phyloP scores from a whole-genome alignment of 2,113 vertebrate genomes.

The Microcebus jonahi region DNA sequence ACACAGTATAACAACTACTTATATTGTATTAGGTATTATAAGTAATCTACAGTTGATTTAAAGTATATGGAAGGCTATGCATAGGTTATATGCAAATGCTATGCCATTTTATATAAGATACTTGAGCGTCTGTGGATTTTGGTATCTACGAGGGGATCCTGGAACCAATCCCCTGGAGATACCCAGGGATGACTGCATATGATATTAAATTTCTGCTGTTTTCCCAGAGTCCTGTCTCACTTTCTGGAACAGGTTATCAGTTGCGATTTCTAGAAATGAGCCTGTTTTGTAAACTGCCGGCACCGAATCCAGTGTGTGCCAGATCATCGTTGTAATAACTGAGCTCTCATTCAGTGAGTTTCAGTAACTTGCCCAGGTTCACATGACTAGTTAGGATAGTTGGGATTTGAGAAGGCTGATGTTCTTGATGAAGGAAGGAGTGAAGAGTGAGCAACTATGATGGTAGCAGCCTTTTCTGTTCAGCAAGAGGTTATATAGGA shows the following conservation, averaged over 20 bases:
- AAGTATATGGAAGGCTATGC: background rate
- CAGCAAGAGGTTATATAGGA: background rate
- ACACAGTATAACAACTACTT: background rate
- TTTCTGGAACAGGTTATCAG: constrained; percentile 17
- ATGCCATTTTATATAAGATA: background rate
- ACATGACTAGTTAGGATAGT: background rate
- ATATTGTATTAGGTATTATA: background rate
- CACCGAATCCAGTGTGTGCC: background rate
- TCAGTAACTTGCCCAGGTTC: background rate
- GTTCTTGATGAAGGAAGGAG: background rate
- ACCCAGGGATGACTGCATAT: background rate
- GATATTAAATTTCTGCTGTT: background rate
- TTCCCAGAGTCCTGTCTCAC: background rate
- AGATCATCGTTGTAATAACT: background rate
- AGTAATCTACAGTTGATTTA: background rate
- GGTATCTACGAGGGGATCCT: background rate
- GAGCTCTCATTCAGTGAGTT: background rate
- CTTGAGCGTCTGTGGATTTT: background rate
- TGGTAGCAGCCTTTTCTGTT: background rate
- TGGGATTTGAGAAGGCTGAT: background rate
- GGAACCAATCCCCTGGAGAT: background rate
- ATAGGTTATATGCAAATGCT: background rate
- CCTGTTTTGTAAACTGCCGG: background rate
- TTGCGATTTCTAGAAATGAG: background rate
- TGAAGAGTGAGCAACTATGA: background rate